Evolutionary conservation across 92 coral and sea anemone species (phyloP).

Genomic region (Epizoanthus fatuus): DNA sequence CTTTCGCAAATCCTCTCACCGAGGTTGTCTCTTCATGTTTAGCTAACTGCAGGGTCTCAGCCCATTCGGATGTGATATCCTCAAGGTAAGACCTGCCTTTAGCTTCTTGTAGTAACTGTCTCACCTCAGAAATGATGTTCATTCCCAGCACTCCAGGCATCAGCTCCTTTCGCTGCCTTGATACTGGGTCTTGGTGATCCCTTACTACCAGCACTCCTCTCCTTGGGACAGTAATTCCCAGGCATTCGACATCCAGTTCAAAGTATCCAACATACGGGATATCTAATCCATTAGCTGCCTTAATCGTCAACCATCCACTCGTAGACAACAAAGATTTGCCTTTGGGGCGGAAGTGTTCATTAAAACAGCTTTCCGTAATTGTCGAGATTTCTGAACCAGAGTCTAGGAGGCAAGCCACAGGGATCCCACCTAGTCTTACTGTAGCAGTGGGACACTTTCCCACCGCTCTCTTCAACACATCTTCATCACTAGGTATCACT

Average conservation of each 20-base stretch:
- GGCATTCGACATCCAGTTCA: slow-evolving; percentile 5
- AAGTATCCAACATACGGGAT: background rate
- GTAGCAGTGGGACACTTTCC: too few species aligned
- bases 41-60: slow-evolving; percentile 21
- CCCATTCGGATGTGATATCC: slow-evolving; percentile 48
- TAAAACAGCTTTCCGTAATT: slow-evolving; percentile 67
- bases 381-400: slow-evolving; percentile 56
- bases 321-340: slow-evolving; percentile 68
- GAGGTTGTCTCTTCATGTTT: slow-evolving; percentile 17
- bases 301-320: slow-evolving; percentile 55
- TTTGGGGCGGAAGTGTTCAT: slow-evolving; percentile 55
- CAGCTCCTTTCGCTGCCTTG: slow-evolving; percentile 9
- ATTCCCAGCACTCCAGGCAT: slow-evolving; percentile 46
- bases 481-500: too few species aligned
- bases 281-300: slow-evolving; percentile 59
- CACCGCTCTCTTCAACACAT: too few species aligned
- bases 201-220: slow-evolving; percentile 29
- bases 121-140: slow-evolving; percentile 45
- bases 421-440: too few species aligned
- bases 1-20: slow-evolving; percentile 36
- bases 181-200: slow-evolving; percentile 19
- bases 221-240: slow-evolving; percentile 8
- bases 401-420: slow-evolving; percentile 6
- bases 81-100: slow-evolving; percentile 18
- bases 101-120: slow-evolving; percentile 16